Base-by-base conservation (phyloP, 2,888 invertebrate species). In the Allophyes oxyacanthae region DNA sequence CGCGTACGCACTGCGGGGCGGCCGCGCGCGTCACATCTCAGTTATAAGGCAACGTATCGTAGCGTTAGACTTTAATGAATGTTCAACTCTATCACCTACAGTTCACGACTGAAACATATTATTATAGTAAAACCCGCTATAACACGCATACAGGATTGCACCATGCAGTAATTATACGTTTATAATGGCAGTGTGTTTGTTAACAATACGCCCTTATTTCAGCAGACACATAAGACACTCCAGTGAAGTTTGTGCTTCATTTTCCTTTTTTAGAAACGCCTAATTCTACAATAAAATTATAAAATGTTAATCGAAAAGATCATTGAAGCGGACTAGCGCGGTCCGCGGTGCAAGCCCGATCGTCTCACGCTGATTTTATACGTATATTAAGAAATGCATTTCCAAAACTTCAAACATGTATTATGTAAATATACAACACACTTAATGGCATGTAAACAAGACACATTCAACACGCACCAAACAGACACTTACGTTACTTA, bases 361-460 rank as follows among this genome's bases (percentile, higher is more conserved):
- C 89, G 88, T 86, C 76, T 82, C 84, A 78, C 87, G 79, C 81
- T 81, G 80, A 79, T 83, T 77, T 84, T 80, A 86, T 87, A 91
- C 87, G 86, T 92, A 91, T 89, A 87, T 87, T 89, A 90, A 91
- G 90, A 93, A 92, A 91, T 92, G 90, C 90, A 88, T 87, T 89
- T 86, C 87, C 86, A 90, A 90, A 89, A 89, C 81, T 83, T 77
- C 90, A 90, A 82, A 77, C 91, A 90, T 91, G 77, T 79, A 85
- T 81, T 72, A 86, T 85, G 88, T 86, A 87, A 87, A 90, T 83
- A 84, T 82, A 81, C 86, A 88, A 84, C 87, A 88, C 86, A 86
- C 85, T 82, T 81, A 86, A 85, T 86, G 85, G 90, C 87, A 91
- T 91, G 91, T 91, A 90, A 87, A 88, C 87, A 89, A 91, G 88